Evolutionary conservation across 2,888 invertebrate species (phyloP).

Genomic region (Meteorus cinctellus): DNA sequence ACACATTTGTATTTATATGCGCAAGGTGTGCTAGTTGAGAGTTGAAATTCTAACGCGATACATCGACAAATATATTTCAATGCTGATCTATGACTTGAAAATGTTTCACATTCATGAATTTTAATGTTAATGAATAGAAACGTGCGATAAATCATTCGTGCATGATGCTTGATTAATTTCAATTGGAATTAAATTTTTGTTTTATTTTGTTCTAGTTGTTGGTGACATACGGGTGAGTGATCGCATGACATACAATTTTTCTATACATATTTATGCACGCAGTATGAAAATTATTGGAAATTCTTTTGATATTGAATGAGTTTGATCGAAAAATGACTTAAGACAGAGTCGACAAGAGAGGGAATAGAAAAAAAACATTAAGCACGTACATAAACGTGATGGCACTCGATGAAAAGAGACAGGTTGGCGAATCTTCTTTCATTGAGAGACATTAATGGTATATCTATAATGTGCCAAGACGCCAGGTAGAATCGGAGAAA

Average conservation of each 20-base stretch:
- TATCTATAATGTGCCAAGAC: slow-evolving; percentile 19
- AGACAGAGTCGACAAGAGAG: neutral
- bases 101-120: too few relatives aligned
- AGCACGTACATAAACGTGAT: slow-evolving; percentile 53
- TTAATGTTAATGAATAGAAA: too few relatives aligned
- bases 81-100: too few relatives aligned
- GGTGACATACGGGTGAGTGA: slow-evolving; percentile 34
- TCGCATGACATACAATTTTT: slow-evolving; percentile 25
- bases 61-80: too few relatives aligned
- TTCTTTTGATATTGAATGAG: too few relatives aligned
- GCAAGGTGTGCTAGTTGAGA: slow-evolving; percentile 12
- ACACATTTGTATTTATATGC: slow-evolving; percentile 14
- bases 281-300: too few relatives aligned
- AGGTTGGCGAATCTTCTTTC: slow-evolving; percentile 41
- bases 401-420: slow-evolving; percentile 51
- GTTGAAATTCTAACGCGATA: neutral
- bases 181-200: neutral
- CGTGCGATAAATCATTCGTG: too few relatives aligned
- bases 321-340: too few relatives aligned
- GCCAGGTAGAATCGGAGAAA: neutral
- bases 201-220: slow-evolving; percentile 10
- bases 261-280: too few relatives aligned
- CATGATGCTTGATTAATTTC: neutral
- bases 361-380: slow-evolving; percentile 39
- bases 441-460: slow-evolving; percentile 43